These are phyloP conservation scores for Trissolcus brochymenae DNA, from an alignment of 2,888 invertebrate genomes.

Conservation along the genomic window DNA sequence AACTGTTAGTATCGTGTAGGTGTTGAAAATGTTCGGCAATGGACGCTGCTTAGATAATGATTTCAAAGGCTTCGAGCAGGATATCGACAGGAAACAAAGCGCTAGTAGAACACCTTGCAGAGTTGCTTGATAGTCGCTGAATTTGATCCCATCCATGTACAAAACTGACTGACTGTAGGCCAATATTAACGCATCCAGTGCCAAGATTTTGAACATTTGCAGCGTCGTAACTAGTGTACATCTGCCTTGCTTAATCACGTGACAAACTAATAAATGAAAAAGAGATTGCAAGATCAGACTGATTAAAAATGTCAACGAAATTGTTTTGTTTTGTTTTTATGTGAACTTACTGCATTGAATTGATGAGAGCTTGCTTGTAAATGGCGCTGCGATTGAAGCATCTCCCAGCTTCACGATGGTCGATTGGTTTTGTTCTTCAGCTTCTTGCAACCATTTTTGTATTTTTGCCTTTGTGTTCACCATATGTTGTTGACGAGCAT, in stretches of 20 bases:
- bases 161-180: slow-evolving; percentile 97
- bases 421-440: slow-evolving; percentile 91
- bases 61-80: slow-evolving; percentile 97
- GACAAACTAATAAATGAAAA: slow-evolving; percentile 86
- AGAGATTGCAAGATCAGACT: neutral
- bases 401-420: slow-evolving; percentile 97
- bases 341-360: slow-evolving; percentile 91
- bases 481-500: slow-evolving; percentile 62
- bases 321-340: neutral
- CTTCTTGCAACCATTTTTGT: slow-evolving; percentile 86
- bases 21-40: slow-evolving; percentile 98
- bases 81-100: slow-evolving; percentile 98
- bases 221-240: slow-evolving; percentile 99
- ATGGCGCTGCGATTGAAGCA: slow-evolving; percentile 99
- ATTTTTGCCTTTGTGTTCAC: slow-evolving; percentile 77
- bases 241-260: slow-evolving; percentile 99
- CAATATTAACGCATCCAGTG: slow-evolving; percentile 96
- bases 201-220: slow-evolving; percentile 99
- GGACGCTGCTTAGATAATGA: slow-evolving; percentile 95
- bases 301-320: neutral
- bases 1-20: slow-evolving; percentile 97
- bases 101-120: slow-evolving; percentile 96
- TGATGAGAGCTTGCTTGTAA: slow-evolving; percentile 97
- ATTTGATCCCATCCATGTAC: slow-evolving; percentile 98
- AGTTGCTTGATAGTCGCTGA: slow-evolving; percentile 98